Base-by-base conservation (phyloP, 2,113 vertebrate species). In the Urocolius indicus region DNA sequence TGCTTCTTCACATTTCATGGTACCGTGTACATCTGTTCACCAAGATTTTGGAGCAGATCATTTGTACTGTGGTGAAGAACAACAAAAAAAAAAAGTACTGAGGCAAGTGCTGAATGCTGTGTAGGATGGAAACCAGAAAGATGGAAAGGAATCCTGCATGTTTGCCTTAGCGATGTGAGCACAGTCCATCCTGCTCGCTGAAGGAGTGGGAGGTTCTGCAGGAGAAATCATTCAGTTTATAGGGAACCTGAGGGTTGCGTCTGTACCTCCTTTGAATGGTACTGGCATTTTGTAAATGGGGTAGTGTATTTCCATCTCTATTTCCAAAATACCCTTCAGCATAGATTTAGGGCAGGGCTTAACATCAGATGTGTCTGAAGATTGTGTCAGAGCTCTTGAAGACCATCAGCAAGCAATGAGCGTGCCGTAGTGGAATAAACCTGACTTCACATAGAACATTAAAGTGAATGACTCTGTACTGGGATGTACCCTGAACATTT, bases 141-240 rank as follows among this genome's bases (percentile, higher is more conserved):
- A 43, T 62, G 36, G 13, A 36, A 29, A 32, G 55, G 76, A 75
- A 13, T 23, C 9, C 3, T 4, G 52, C 5, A 7, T 7, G 8
- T 72, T 76, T 74, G 9, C 74, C 0, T 2, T 23, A 7, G 19
- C 38, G 72, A 14, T 36, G 26, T 30, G 46, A 66, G 84, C 9
- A 8, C 32, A 29, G 62, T 5, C 24, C 16, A 7, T 36, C n/a
- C 38, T 29, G 38, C 65, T 58, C 1, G 0, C 38, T 67, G 82
- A 8, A 48, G 57, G 36, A 43, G 61, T 12, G 52, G 66, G 89
- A 69, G 46, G 46, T 24, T 76, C 71, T 93, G 79, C 54, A n/a
- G 92, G 29, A 62, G 38, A 52, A 61, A 17, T 15, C 18, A n/a
- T 26, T 89, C 43, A 2, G 0, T 59, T 59, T 4, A 1, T 0